Evolutionary conservation across 1,140 invertebrate species (phyloP), one percentile per base, ranked within the genome.

Genomic region (Zeugodacus cucurbitae): DNA sequence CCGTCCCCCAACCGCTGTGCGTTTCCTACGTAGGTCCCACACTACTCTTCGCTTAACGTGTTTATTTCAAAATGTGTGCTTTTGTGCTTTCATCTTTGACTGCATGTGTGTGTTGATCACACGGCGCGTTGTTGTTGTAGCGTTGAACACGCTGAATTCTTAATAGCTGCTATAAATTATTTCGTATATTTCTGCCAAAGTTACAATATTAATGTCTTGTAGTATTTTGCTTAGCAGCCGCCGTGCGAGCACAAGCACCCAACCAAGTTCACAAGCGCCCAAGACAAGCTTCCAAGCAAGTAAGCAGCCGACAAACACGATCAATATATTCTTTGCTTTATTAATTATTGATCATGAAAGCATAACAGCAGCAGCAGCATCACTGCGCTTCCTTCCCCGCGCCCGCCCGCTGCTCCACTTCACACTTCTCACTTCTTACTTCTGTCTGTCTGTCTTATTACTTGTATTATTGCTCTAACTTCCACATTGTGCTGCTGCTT

Each of bases 321-420:
- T 82, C 74, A 82, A 82, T 82, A 82, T 82, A 82, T 82, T 82
- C 44, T 54, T 82, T 48, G 74, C 74, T 82, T 82, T 82, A 82
- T 82, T 82, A 82, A 82, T 82, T 82, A 82, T 82, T 82, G 74
- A 82, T 54, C 41, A 82, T 82, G 74, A 82, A 82, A 82, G n/a
- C 74, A 29, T 34, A 34, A 29, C 64, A 54, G 74, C 74, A 48
- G 20, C 70, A 44, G n/a, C 34, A 44, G 41, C 22, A 78, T 10
- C 7, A 4, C 20, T 26, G 37, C 67, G 20, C 22, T 82, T 48
- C 26, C 41, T 54, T 48, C 20, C 34, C 20, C 67, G 14, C 34
- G 29, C 14, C n/a, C 10, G 11, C 14, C 34, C 70, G 32, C 37
- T 41, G n/a, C 62, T 67, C 2, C 67, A n/a, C 32, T 17, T 6